Percentiles rank a stretch among this genome's conserved stretches.
These are phyloP conservation scores for Gallinago stenura DNA, from an alignment of 2,797 vertebrate species.

Conservation along the genomic window DNA sequence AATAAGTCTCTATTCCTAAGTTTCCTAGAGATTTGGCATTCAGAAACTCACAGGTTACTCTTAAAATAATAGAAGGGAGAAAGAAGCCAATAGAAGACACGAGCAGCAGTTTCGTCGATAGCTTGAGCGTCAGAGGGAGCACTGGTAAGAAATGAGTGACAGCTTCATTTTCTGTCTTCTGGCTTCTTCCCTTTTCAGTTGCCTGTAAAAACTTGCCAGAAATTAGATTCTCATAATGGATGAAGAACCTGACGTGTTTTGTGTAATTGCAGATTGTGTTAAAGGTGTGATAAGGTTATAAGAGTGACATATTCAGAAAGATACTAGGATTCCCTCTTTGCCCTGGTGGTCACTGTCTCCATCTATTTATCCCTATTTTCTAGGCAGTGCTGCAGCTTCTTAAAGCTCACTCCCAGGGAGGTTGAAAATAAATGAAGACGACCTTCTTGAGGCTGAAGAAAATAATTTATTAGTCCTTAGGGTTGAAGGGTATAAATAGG, in stretches of 20 bases:
- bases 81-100: background rate
- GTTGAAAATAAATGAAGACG: constrained; percentile 76
- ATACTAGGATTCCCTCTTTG: background rate
- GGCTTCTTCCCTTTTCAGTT: background rate
- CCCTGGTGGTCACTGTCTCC: background rate
- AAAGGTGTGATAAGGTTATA: background rate
- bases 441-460: constrained; percentile 69
- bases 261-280: background rate
- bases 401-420: constrained; percentile 55
- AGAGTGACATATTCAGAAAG: background rate
- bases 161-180: background rate
- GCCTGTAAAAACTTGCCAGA: background rate
- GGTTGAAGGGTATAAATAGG: constrained; percentile 69
- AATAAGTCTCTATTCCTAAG: background rate
- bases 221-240: background rate
- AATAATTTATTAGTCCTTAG: constrained; percentile 77
- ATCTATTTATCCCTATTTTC: background rate
- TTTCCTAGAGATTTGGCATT: background rate
- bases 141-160: background rate
- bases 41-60: background rate
- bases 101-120: background rate
- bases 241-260: background rate
- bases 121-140: background rate
- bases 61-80: background rate
- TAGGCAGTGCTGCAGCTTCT: background rate